Conservation (phyloP, 2,113 vertebrate genomes). For the Colistium nudipinnis region DNA sequence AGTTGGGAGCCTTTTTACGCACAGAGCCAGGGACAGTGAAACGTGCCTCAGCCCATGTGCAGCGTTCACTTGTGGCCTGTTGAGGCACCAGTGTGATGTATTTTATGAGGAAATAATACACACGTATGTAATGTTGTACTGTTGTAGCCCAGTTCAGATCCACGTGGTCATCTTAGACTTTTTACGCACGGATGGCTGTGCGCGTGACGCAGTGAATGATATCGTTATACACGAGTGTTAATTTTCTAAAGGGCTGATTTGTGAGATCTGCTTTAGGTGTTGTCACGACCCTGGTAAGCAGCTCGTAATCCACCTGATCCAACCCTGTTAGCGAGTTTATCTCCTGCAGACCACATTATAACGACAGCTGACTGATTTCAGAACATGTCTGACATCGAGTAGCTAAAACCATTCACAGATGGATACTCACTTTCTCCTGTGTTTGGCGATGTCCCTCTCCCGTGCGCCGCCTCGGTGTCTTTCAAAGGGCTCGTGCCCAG, state of each 20-base stretch:
- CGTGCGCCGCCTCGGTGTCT: conserved; percentile 47
- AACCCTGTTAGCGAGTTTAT: background rate
- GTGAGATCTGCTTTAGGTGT: background rate
- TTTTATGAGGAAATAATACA: background rate
- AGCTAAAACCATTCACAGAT: too few species aligned
- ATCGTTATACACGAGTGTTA: background rate
- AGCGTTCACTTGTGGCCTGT: background rate
- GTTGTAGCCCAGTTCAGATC: background rate
- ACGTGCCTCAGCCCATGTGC: background rate
- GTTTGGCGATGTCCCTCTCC: conserved; percentile 74
- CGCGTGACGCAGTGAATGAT: background rate
- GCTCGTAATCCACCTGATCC: background rate
- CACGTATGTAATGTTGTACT: too few species aligned
- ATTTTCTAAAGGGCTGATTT: background rate
- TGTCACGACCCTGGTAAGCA: background rate
- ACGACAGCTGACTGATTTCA: too few species aligned
- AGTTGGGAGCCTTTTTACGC: conserved; percentile 35
- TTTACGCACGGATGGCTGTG: conserved; percentile 3
- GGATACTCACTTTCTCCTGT: conserved; percentile 81
- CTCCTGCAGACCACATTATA: background rate
- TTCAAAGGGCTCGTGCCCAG: conserved; percentile 52
- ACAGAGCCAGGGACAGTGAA: background rate
- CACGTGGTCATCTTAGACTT: background rate
- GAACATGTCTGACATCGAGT: background rate
- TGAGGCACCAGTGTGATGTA: background rate